Base-by-base conservation (phyloP, 2,888 invertebrate genomes). In the Congeria kusceri region DNA sequence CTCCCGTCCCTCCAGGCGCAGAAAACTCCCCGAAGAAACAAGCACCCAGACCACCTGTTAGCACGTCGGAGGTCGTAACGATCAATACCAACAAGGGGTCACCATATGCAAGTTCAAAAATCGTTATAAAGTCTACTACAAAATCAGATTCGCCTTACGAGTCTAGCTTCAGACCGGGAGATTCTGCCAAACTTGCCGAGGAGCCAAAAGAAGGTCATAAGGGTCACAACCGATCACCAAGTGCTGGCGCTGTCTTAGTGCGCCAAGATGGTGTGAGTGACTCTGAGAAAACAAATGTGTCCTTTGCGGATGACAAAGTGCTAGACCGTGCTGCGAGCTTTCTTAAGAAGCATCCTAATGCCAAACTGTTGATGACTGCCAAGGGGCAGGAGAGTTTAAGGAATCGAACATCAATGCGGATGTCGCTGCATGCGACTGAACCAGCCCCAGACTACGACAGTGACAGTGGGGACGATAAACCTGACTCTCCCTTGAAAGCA, bases 91-190 rank as follows among this genome's bases (percentile, higher is more conserved):
- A 76, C 13, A 83, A 77, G 71, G 73, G 70, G 39, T 86, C 59
- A 59, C 85, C 61, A 77, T 85, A 68, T 90, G 71, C 89, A 87
- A 62, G 87, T 78, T 27, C 83, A 9, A 84, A 83, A 46, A 57
- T 85, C 1, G 81, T 86, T 53, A 72, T 80, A 5, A 80, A 83
- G 20, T 39, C 70, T 46, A 68, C 59, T 0, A 78, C 74, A 39
- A 78, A 67, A 29, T 59, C 64, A 29, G 84, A 84, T 62, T 88
- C 86, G 15, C 75, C 86, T 3, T 90, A 87, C 66, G 90, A 90
- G 94, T 98, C 97, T 67, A 97, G 97, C 90, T 98, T 98, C 95
- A 96, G 97, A 88, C 98, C 98, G 11, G 96, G 96, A 76, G 96
- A 96, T 83, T 96, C 95, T 93, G 97, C 97, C 66, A 96, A 97